phyloP scores from a whole-genome alignment of 2,113 vertebrate genomes.

The Bucco capensis region DNA sequence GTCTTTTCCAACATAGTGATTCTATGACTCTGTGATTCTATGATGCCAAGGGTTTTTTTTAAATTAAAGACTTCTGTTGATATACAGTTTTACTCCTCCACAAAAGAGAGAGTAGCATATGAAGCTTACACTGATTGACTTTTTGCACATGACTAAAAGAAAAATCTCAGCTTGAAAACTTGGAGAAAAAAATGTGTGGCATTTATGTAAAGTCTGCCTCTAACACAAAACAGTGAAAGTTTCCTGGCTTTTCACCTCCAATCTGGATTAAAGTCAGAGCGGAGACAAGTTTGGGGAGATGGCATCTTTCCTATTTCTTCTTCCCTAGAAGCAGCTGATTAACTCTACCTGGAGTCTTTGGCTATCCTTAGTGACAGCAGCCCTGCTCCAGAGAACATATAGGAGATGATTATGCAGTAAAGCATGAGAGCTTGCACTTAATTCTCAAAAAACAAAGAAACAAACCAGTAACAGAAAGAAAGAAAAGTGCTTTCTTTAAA shows the following conservation, averaged over 20 bases:
- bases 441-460: background rate
- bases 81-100: background rate
- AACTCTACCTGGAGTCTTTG: background rate
- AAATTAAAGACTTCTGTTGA: background rate
- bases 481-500: background rate
- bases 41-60: background rate
- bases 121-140: background rate
- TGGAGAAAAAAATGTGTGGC: background rate
- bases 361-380: background rate
- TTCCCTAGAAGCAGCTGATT: background rate
- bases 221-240: background rate
- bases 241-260: constrained; percentile 1
- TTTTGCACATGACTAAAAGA: background rate
- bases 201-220: background rate
- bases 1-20: too few relatives aligned
- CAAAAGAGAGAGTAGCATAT: background rate
- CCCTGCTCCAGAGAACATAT: background rate
- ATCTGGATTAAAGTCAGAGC: background rate
- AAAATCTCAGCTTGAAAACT: background rate
- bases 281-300: background rate
- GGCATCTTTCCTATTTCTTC: background rate
- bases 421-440: background rate
- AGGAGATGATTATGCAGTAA: background rate
- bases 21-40: too few relatives aligned
- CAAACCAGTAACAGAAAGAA: too few relatives aligned